A percentile compares a stretch with the other conserved stretches of the same genome.
These are phyloP conservation scores for Episyrphus balteatus DNA, from an alignment of 1,140 invertebrate species.

Conservation along the genomic window DNA sequence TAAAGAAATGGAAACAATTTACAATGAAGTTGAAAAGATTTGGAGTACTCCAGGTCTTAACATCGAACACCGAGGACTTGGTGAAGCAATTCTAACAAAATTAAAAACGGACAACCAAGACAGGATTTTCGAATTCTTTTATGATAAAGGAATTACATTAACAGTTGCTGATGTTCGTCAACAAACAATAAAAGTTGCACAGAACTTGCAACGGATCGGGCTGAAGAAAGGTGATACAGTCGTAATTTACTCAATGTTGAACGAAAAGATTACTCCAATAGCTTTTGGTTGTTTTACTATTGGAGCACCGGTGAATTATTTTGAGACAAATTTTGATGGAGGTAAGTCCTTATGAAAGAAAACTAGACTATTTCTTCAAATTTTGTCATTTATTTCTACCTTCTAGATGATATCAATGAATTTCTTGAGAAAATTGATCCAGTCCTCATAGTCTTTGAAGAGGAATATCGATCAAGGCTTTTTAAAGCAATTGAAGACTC, in stretches of 20 bases:
- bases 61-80: no score
- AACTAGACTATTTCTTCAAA: no score
- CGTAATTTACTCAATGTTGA: not conserved
- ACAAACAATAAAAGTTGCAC: not conserved
- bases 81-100: no score
- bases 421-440: not conserved
- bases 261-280: not conserved
- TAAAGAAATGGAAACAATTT: no score
- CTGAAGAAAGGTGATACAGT: slow-evolving; percentile 1
- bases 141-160: not conserved
- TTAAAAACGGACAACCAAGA: not conserved
- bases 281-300: slow-evolving; percentile 1
- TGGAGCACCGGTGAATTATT: slow-evolving; percentile 2
- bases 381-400: not conserved
- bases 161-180: not conserved
- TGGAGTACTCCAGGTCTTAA: no score
- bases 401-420: not conserved
- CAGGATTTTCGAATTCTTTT: slow-evolving; percentile 3
- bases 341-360: no score
- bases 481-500: not conserved
- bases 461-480: not conserved
- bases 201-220: slow-evolving; percentile 2
- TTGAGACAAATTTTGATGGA: not conserved
- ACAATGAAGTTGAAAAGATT: no score
- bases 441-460: not conserved